phyloP scores from a whole-genome alignment of 2,797 vertebrate species.

The Paedocypris micromegethes region DNA sequence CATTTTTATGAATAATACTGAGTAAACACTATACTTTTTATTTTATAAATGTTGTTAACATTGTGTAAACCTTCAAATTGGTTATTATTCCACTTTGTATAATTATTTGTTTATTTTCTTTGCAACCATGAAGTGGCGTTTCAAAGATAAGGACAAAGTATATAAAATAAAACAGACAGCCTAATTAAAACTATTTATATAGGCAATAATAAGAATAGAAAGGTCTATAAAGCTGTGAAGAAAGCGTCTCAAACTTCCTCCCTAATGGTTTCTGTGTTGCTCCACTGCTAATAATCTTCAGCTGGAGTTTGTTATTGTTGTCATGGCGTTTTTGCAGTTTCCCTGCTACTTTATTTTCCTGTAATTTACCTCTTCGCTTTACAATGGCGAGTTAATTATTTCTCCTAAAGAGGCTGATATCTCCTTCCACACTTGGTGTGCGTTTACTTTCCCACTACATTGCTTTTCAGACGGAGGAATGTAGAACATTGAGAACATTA shows the following conservation, averaged over 20 bases:
- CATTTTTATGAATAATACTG: no score
- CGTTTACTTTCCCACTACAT: slow-evolving; percentile 3
- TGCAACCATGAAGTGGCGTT: no score
- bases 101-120: no score
- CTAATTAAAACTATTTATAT: slow-evolving; percentile 53
- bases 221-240: slow-evolving; percentile 51
- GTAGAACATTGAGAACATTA: slow-evolving; percentile 29
- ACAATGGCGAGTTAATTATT: slow-evolving; percentile 36
- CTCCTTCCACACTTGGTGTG: slow-evolving; percentile 6
- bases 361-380: slow-evolving; percentile 35
- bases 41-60: no score
- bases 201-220: slow-evolving; percentile 42
- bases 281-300: slow-evolving; percentile 42
- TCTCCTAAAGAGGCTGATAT: slow-evolving; percentile 9
- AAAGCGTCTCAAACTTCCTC: slow-evolving; percentile 51
- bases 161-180: not conserved
- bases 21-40: no score
- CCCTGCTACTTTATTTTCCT: slow-evolving; percentile 37
- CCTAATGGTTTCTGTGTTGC: slow-evolving; percentile 26
- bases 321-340: slow-evolving; percentile 46
- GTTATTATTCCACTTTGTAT: no score
- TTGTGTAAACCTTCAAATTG: no score
- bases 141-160: no score
- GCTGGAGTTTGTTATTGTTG: slow-evolving; percentile 52
- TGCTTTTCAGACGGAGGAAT: slow-evolving; percentile 20